These are phyloP conservation scores for Rostratula benghalensis DNA, from an alignment of 2,113 vertebrate genomes.

Conservation along the genomic window DNA sequence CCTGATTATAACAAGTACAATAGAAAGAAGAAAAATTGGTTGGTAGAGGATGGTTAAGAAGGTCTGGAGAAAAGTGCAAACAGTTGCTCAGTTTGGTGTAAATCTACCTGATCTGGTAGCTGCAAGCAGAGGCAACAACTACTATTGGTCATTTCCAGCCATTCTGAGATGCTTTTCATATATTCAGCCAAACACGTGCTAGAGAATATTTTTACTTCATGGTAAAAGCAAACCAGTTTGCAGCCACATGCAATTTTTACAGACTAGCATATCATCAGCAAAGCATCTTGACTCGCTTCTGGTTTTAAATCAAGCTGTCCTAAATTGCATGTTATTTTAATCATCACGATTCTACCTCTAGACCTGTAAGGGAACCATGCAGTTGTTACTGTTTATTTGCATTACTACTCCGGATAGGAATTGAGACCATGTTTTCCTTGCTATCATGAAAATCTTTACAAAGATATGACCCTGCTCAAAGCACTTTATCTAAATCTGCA, in stretches of 20 bases:
- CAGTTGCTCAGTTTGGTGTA: background rate
- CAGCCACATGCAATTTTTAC: background rate
- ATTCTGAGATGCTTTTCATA: background rate
- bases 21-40: constrained; percentile 27
- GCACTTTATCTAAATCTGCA: background rate
- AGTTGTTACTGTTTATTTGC: background rate
- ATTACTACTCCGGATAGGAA: background rate
- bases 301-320: constrained; percentile 30
- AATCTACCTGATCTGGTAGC: background rate
- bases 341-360: background rate
- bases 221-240: constrained; percentile 27
- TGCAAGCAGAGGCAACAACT: background rate
- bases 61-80: background rate
- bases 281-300: constrained; percentile 25
- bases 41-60: constrained; percentile 12
- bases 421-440: background rate
- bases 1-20: constrained; percentile 33
- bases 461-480: background rate
- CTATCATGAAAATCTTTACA: background rate
- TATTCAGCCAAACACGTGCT: background rate
- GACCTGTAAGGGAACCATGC: background rate
- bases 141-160: constrained; percentile 8
- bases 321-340: constrained; percentile 25
- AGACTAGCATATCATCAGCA: constrained; percentile 9
- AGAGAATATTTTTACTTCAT: background rate